Evolutionary conservation across 2,797 vertebrate genomes (phyloP).

Genomic region (Etheostoma nigrum): DNA sequence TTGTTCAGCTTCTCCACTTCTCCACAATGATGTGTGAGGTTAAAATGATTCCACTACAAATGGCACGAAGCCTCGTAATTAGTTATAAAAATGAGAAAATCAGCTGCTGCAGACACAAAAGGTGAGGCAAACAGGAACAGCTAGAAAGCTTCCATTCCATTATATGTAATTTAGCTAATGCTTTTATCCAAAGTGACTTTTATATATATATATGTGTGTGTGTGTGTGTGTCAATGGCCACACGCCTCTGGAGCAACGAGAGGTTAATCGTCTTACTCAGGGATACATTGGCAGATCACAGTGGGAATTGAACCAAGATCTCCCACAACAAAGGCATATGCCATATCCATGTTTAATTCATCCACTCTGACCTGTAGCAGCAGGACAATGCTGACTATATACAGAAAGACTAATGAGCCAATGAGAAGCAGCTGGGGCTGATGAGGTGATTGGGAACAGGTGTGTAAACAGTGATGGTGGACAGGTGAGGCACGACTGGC

Average conservation of each 20-base stretch:
- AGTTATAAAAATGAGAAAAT: neutral
- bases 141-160: too few species aligned
- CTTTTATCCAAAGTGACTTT: too few species aligned
- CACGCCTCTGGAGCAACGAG: too few species aligned
- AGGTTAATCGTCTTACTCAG: too few species aligned
- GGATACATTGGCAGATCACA: too few species aligned
- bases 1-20: slow-evolving; percentile 14
- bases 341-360: neutral
- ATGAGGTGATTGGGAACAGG: slow-evolving; percentile 13
- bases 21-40: slow-evolving; percentile 30
- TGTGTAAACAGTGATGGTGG: slow-evolving; percentile 12
- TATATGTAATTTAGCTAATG: too few species aligned
- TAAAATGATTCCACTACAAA: slow-evolving; percentile 34
- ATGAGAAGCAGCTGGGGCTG: slow-evolving; percentile 4
- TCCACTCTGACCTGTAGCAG: neutral
- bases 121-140: too few species aligned
- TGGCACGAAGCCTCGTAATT: slow-evolving; percentile 26
- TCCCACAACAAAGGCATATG: too few species aligned
- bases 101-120: neutral
- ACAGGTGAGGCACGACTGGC: slow-evolving; percentile 24
- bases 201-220: too few species aligned
- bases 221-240: too few species aligned
- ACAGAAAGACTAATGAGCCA: slow-evolving; percentile 15
- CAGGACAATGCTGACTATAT: neutral
- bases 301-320: too few species aligned